Conservation (phyloP, 2,113 vertebrate species). For the Hypanus sabinus region DNA sequence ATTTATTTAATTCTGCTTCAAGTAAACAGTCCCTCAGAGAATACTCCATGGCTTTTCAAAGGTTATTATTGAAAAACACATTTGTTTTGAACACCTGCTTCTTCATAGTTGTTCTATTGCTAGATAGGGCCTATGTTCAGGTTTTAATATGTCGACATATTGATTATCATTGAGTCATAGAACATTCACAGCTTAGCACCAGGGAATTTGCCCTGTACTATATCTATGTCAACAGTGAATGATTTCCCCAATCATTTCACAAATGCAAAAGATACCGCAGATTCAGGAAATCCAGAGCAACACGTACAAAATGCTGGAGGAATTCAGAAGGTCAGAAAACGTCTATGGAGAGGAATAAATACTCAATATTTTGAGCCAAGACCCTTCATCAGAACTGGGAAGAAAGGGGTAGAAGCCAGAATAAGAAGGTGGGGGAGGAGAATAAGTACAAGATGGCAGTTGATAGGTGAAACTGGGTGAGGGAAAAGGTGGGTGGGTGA, state of each 20-base stretch:
- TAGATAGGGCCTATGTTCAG: background rate
- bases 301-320: too few species aligned
- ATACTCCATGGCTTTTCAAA: background rate
- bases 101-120: background rate
- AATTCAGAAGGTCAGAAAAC: too few species aligned
- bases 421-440: too few species aligned
- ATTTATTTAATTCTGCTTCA: background rate
- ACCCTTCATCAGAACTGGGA: too few species aligned
- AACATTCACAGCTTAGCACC: background rate
- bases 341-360: too few species aligned
- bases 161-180: background rate
- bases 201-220: background rate
- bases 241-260: background rate
- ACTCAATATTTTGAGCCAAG: too few species aligned
- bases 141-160: background rate
- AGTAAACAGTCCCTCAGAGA: constrained; percentile 1
- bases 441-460: too few species aligned
- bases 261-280: too few species aligned
- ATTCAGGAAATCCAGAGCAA: too few species aligned
- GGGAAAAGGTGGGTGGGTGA: too few species aligned
- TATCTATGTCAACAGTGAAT: background rate
- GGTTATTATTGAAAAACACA: background rate
- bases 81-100: background rate
- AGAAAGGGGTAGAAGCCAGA: too few species aligned
- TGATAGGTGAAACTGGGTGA: too few species aligned